Percentiles rank a stretch among this genome's conserved stretches.
Evolutionary conservation across 1,140 invertebrate genomes (phyloP).

Genomic region (Cylas formicarius): DNA sequence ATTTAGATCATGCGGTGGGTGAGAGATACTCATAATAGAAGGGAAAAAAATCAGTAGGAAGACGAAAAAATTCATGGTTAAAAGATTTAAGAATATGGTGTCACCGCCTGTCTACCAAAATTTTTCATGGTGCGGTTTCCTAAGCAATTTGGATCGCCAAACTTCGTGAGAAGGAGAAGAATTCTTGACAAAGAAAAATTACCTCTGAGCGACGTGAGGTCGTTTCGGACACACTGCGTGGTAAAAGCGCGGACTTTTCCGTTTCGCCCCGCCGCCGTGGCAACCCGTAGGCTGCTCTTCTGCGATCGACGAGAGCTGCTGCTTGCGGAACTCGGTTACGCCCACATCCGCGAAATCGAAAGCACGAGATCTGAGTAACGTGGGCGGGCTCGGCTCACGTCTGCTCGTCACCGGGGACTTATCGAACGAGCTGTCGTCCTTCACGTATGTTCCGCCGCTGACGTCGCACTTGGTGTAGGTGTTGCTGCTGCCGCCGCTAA

Average conservation of each 20-base stretch:
- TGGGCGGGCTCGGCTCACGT: background rate
- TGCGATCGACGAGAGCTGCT: conserved; percentile 5
- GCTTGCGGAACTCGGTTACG: conserved; percentile 2
- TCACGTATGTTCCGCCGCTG: conserved; percentile 27
- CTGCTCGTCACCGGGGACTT: conserved; percentile 13
- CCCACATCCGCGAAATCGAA: conserved; percentile 5
- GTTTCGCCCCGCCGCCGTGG: conserved; percentile 2
- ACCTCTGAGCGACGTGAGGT: too few relatives aligned
- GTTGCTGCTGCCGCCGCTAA: conserved; percentile 11
- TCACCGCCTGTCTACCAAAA: too few relatives aligned
- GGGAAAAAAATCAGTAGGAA: too few relatives aligned
- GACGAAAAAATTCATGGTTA: too few relatives aligned
- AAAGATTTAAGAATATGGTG: too few relatives aligned
- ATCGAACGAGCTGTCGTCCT: conserved; percentile 16
- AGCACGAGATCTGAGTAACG: conserved; percentile 3
- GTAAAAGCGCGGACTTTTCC: conserved; percentile 13
- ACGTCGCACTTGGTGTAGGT: conserved; percentile 17
- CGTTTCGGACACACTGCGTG: too few relatives aligned
- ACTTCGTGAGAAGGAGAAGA: too few relatives aligned
- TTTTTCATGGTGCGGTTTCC: too few relatives aligned
- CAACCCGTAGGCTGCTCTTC: conserved; percentile 8
- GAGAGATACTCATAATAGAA: too few relatives aligned
- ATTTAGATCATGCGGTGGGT: too few relatives aligned
- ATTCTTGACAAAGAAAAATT: too few relatives aligned
- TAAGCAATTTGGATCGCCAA: too few relatives aligned